These are phyloP conservation scores for Eidolon helvum DNA, from an alignment of 2,113 vertebrate genomes.

Conservation along the genomic window DNA sequence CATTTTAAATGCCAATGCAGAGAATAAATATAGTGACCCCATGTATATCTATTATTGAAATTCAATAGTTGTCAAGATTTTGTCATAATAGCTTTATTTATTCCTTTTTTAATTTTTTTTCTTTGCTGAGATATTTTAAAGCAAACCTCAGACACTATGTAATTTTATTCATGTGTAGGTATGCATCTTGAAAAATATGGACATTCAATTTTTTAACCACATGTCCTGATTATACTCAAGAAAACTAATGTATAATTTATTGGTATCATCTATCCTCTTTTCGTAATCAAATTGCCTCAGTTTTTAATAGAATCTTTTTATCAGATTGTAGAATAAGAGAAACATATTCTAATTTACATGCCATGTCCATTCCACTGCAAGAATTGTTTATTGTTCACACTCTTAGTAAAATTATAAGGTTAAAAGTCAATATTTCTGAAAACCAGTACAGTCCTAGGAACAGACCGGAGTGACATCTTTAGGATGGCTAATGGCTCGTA, in stretches of 20 bases:
- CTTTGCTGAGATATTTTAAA: slow-evolving; percentile 27
- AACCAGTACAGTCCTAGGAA: not conserved
- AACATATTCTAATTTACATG: not conserved
- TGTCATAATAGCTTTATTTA: not conserved
- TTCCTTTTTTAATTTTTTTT: not conserved
- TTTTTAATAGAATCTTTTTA: not conserved
- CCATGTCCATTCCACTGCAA: not conserved
- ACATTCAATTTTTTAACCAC: not conserved
- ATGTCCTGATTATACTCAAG: not conserved
- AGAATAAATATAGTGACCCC: not conserved
- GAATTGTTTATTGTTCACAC: not conserved
- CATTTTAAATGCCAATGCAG: not conserved
- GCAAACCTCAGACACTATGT: not conserved
- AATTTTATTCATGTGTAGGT: not conserved
- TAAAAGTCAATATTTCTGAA: not conserved
- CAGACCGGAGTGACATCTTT: not conserved
- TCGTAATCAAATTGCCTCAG: not conserved
- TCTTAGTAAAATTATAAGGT: not conserved
- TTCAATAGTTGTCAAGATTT: not conserved
- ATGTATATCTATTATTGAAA: not conserved
- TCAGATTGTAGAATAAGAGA: not conserved
- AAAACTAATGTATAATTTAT: not conserved
- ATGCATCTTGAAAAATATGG: not conserved
- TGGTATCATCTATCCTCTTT: not conserved
- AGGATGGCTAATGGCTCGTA: not conserved